Evolutionary conservation across 2,888 invertebrate genomes (phyloP), one percentile per base, ranked within the genome.

Genomic region (Rhaphigaster nebulosa): DNA sequence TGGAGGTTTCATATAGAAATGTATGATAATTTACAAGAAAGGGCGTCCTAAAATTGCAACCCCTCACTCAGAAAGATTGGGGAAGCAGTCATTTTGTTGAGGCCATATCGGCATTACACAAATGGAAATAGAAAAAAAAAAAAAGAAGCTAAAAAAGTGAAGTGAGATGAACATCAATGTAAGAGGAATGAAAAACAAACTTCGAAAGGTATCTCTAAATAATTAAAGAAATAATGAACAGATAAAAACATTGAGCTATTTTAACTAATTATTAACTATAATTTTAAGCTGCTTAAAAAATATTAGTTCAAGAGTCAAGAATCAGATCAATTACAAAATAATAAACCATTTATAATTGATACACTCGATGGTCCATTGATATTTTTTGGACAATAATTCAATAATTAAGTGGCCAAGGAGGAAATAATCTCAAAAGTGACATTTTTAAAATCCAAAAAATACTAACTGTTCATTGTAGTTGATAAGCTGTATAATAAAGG

Each of bases 21-120:
- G 70, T 76, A 76, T 76, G 34, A 76, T 76, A 76, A 76, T 76
- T 34, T 76, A 38, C 4, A 76, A 76, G 70, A 76, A 76, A 76
- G 70, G 70, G 70, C 70, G 38, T 34, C 70, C 70, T 76, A 76
- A 76, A 76, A 76, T 76, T 76, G 20, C 70, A 76, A 38, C 70
- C 70, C 70, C 70, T 76, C 70, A 76, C 70, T 76, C 70, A 76
- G 70, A 76, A 76, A 76, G 70, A 76, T 76, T 76, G 70, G 70
- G 15, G 70, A 38, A 76, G 70, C 70, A 76, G 70, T 76, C 70
- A 76, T 76, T 76, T 76, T 76, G 70, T 34, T 38, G 34, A 76
- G 38, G 38, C 34, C 70, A 38, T 76, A 76, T 76, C 70, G 70
- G 70, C 20, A 76, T 76, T 76, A 76, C 70, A 76, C 70, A 76